These are phyloP conservation scores for Anastrepha obliqua DNA, from an alignment of 1,140 invertebrate genomes.

Conservation along the genomic window DNA sequence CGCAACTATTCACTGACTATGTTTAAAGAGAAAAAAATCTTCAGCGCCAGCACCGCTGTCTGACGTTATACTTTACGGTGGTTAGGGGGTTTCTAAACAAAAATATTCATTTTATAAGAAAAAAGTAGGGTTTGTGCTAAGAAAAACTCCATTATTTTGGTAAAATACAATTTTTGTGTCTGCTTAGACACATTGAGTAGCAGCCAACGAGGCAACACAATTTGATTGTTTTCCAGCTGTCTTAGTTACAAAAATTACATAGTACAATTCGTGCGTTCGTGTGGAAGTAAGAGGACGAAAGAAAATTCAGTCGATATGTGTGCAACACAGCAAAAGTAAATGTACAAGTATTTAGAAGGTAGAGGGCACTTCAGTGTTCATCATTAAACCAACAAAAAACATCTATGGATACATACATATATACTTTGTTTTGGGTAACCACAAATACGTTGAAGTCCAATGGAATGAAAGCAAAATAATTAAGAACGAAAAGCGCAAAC, in stretches of 20 bases:
- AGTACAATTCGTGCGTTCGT: conserved; percentile 2
- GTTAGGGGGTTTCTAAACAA: too few species aligned
- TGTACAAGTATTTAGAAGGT: too few species aligned
- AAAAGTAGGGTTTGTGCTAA: too few species aligned
- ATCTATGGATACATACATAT: too few species aligned
- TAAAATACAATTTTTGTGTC: too few species aligned
- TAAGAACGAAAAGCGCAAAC: background rate
- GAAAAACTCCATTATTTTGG: too few species aligned
- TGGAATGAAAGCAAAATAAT: background rate
- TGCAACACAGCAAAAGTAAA: background rate
- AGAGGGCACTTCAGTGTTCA: background rate
- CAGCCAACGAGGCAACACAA: background rate
- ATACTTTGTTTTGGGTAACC: conserved; percentile 15
- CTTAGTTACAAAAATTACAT: background rate
- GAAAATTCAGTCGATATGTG: background rate
- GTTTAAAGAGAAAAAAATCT: too few species aligned
- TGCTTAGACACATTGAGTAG: background rate
- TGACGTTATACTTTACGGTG: too few species aligned
- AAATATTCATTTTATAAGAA: too few species aligned
- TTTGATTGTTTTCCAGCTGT: background rate
- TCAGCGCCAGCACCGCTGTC: too few species aligned
- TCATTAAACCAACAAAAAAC: background rate
- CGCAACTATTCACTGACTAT: too few species aligned
- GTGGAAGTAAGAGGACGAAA: background rate
- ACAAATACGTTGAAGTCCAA: background rate